Evolutionary conservation across 2,113 vertebrate genomes (phyloP).

Genomic region (Leucopternis melanops): DNA sequence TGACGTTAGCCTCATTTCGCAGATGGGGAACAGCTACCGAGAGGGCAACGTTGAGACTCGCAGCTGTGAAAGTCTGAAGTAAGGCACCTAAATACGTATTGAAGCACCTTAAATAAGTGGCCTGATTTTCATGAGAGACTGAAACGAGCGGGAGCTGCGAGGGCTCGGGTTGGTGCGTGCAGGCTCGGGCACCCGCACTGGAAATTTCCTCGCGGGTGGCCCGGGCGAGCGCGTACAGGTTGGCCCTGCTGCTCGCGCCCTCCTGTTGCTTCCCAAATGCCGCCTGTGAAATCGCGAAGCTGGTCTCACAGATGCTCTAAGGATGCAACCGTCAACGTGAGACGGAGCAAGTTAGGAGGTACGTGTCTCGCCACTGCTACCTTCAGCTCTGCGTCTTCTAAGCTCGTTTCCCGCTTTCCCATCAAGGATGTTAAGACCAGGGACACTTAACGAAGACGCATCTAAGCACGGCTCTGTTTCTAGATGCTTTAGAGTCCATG

Average conservation of each 20-base stretch:
- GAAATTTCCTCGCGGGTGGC: not conserved
- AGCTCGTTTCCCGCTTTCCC: not conserved
- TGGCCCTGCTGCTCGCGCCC: not conserved
- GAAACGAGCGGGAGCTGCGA: not conserved
- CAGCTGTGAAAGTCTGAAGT: not conserved
- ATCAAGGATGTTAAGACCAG: not conserved
- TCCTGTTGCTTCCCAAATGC: not conserved
- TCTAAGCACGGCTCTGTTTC: accelerated
- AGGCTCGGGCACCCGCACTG: accelerated
- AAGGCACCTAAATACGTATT: not conserved
- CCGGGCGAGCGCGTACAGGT: not conserved
- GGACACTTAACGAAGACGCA: not conserved
- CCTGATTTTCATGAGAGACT: not conserved
- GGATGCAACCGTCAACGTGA: not conserved
- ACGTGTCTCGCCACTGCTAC: accelerated
- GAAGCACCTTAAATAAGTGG: not conserved
- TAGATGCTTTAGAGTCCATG: not conserved
- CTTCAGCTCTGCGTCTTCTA: not conserved
- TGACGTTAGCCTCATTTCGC: not conserved
- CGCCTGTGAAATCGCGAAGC: not conserved
- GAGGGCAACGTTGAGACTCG: not conserved
- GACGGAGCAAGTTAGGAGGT: accelerated
- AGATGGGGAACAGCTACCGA: not conserved
- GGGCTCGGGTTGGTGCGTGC: accelerated
- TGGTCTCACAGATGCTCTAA: not conserved